A percentile compares a stretch with the other conserved stretches of the same genome.
Evolutionary conservation across 2,797 vertebrate genomes (phyloP).

Genomic region (Pangasius krempfi): DNA sequence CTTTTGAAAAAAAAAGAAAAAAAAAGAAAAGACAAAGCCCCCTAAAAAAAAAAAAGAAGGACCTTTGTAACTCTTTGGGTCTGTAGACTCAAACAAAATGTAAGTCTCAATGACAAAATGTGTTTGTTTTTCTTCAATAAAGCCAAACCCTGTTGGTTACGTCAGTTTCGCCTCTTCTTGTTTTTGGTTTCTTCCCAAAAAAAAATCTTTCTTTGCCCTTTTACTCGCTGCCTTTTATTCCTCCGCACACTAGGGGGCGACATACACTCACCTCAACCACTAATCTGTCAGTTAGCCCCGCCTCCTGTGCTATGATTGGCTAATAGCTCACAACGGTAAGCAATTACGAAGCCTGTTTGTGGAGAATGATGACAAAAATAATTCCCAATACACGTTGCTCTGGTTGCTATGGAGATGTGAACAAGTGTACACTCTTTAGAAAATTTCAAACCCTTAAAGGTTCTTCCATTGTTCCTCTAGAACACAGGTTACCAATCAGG

Average conservation of each 20-base stretch:
- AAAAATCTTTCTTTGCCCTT: constrained; percentile 20
- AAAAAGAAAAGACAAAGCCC: constrained; percentile 62
- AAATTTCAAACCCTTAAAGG: not conserved
- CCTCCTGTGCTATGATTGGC: not conserved
- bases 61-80: constrained; percentile 89
- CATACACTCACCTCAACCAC: not conserved
- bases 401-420: not conserved
- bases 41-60: constrained; percentile 58
- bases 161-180: not conserved
- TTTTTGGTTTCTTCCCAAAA: constrained; percentile 42
- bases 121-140: constrained; percentile 82
- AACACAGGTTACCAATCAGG: not conserved
- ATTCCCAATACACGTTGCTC: not conserved
- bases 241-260: constrained; percentile 4
- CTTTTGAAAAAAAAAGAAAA: constrained; percentile 83
- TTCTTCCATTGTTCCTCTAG: not conserved
- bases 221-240: not conserved
- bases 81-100: constrained; percentile 98
- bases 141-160: constrained; percentile 75
- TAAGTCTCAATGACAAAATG: constrained; percentile 99
- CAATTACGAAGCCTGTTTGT: not conserved
- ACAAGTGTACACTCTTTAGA: not conserved
- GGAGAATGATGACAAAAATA: not conserved
- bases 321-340: not conserved
- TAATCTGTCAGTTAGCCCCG: not conserved